Conservation (phyloP, 2,888 invertebrate species). For the Ashinkailepas kermadecensis region DNA sequence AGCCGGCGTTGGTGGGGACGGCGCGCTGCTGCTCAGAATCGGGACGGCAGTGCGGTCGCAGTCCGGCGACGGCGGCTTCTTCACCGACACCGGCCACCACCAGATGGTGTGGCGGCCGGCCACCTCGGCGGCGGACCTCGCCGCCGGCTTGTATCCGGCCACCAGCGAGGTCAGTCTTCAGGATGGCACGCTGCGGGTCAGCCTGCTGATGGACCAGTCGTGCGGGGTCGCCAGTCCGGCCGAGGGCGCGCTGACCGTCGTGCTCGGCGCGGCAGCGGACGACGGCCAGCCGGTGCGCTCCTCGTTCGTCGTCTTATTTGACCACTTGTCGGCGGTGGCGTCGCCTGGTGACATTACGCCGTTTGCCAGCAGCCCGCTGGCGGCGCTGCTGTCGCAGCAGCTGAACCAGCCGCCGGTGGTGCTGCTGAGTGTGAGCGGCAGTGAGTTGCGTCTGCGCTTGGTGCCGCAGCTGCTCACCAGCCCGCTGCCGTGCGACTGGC, state of each 20-base stretch:
- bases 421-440: slow-evolving; percentile 59
- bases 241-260: slow-evolving; percentile 83
- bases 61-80: slow-evolving; percentile 57
- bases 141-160: slow-evolving; percentile 94
- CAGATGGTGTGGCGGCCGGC: slow-evolving; percentile 77
- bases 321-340: slow-evolving; percentile 34
- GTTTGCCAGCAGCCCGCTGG: slow-evolving; percentile 58
- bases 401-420: slow-evolving; percentile 72
- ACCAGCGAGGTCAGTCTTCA: slow-evolving; percentile 47
- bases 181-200: slow-evolving; percentile 50
- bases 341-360: slow-evolving; percentile 43
- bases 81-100: slow-evolving; percentile 88
- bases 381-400: slow-evolving; percentile 64
- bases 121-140: slow-evolving; percentile 70
- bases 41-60: slow-evolving; percentile 68
- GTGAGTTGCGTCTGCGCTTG: slow-evolving; percentile 36
- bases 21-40: slow-evolving; percentile 86
- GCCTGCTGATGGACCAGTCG: slow-evolving; percentile 76
- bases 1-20: slow-evolving; percentile 48
- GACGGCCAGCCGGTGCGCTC: slow-evolving; percentile 78
- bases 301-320: slow-evolving; percentile 72
- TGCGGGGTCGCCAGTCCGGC: slow-evolving; percentile 80
- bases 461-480: slow-evolving; percentile 26
- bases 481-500: slow-evolving; percentile 52
- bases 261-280: slow-evolving; percentile 90